Evolutionary conservation across 2,888 invertebrate species (phyloP), one percentile per base, ranked within the genome.

Genomic region (Rhagonycha fulva): DNA sequence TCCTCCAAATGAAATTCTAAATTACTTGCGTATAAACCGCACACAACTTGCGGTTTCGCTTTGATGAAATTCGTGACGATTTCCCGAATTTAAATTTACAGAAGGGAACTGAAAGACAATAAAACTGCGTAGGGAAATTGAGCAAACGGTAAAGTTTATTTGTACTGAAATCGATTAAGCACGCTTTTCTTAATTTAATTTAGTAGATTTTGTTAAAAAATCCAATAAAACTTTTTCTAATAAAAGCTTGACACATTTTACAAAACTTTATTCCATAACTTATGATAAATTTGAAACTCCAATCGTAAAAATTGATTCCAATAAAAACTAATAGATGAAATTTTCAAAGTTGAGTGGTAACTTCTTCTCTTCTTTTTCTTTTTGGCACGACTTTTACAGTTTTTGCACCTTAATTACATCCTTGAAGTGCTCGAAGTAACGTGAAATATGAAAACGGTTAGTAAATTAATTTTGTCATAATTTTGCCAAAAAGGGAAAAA

Each of bases 111-210:
- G 71, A 71, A 62, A 75, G 71, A 69, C 61, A 69, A 69, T 74
- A 74, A 74, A 74, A 74, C 69, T 74, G 69, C 74, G 63, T 62
- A 74, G 67, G 71, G 28, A 71, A 75, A 75, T 75, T 71, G 75
- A 67, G 60, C 30, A 30, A 24, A 67, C 62, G 66, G 75, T 67
- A 75, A 75, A 75, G 71, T 75, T 68, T 69, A 75, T 71, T 71
- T 71, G 62, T 14, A 70, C 62, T n/a, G 14, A 30, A 30, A 23
- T 74, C 68, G 74, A 74, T 74, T 74, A 74, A 47, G 47, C n/a
- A 47, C 47, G 47, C 47, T 7, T 47, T 47, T 47, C 47, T n/a
- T 47, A 47, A 47, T 47, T 47, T 47, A 47, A 47, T 47, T 47
- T 47, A 47, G 47, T 47, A n/a, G 47, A 47, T n/a, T n/a, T 47